These are phyloP conservation scores for Itoplectis maculator DNA, from an alignment of 2,888 invertebrate genomes.

Conservation along the genomic window DNA sequence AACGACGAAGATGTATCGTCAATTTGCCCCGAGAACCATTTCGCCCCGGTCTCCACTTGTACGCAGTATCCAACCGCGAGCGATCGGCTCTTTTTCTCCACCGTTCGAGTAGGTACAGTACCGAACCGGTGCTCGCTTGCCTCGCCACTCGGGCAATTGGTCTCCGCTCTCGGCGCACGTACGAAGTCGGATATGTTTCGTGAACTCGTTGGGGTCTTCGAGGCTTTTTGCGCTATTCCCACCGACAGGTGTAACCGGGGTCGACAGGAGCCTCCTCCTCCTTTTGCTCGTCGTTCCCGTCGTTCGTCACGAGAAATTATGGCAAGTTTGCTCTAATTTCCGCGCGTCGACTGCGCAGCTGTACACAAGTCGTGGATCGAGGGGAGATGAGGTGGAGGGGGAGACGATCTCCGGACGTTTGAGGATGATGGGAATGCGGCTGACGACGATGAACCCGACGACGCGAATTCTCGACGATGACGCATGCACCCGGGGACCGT, in stretches of 20 bases:
- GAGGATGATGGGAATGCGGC: slow-evolving; percentile 29
- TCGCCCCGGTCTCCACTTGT: neutral
- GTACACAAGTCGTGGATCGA: neutral
- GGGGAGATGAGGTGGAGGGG: too few relatives aligned
- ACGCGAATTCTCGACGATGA: slow-evolving; percentile 35
- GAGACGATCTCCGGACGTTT: neutral
- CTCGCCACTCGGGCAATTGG: slow-evolving; percentile 17
- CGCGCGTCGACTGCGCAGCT: neutral
- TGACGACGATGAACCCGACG: slow-evolving; percentile 4
- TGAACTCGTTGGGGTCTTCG: slow-evolving; percentile 21
- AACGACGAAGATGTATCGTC: neutral
- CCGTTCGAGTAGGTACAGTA: slow-evolving; percentile 17
- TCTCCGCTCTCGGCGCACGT: slow-evolving; percentile 36
- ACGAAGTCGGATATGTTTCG: slow-evolving; percentile 52
- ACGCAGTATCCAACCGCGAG: slow-evolving; percentile 41
- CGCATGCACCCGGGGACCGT: slow-evolving; percentile 25
- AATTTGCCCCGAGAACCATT: neutral
- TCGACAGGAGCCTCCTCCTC: neutral
- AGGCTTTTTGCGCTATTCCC: slow-evolving; percentile 39
- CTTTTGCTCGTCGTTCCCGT: neutral
- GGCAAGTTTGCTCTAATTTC: slow-evolving; percentile 15
- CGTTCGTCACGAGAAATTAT: slow-evolving; percentile 16
- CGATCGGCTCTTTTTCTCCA: slow-evolving; percentile 56
- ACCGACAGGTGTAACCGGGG: neutral
- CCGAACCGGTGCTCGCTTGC: slow-evolving; percentile 14